phyloP scores from a whole-genome alignment of 2,797 vertebrate genomes.

The Rhinoraja longicauda region DNA sequence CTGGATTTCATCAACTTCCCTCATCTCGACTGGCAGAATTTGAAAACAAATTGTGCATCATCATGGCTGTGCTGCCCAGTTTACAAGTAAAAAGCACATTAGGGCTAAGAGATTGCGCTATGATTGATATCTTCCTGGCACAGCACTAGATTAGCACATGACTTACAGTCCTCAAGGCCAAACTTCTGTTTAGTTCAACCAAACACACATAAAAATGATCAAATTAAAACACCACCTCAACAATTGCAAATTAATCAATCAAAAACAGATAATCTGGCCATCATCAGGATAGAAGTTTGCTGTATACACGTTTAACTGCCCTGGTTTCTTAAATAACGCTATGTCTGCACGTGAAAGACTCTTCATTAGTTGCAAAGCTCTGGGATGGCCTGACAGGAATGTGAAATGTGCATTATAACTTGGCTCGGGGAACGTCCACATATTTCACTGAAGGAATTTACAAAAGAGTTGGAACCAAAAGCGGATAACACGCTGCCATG shows the following conservation, averaged over 20 bases:
- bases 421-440: background rate
- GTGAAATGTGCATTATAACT: background rate
- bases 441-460: background rate
- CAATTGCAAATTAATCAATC: background rate
- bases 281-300: no score
- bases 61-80: background rate
- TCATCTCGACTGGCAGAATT: background rate
- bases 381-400: no score
- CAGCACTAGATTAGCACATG: background rate
- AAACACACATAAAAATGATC: background rate
- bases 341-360: no score
- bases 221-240: background rate
- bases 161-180: background rate
- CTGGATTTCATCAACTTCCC: background rate
- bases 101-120: background rate
- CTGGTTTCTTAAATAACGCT: no score
- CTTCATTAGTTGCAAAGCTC: no score
- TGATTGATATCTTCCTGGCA: background rate
- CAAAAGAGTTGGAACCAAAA: background rate
- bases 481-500: background rate
- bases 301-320: no score
- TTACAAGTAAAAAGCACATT: background rate
- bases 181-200: background rate
- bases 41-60: background rate
- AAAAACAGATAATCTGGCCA: no score